Evolutionary conservation across 1,140 invertebrate genomes (phyloP), one percentile per base, ranked within the genome.

Genomic region (Glomeris maerens): DNA sequence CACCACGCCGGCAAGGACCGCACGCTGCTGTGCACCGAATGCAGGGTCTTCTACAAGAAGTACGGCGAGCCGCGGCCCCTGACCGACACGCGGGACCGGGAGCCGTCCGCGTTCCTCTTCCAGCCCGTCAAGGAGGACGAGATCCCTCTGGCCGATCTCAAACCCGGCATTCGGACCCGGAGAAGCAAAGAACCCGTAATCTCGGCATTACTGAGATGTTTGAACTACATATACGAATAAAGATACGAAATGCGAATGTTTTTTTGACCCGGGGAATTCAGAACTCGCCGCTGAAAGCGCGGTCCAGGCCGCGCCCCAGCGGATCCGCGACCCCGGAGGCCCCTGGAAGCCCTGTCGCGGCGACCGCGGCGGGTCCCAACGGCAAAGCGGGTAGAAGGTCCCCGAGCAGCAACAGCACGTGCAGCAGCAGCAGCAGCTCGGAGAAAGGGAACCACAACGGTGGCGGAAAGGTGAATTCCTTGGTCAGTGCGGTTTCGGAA

Each of bases 41-140:
- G 87, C 69, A 74, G 84, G 28, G 66, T 81, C 22, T 80, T 83
- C 65, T 79, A 78, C 60, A 87, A 89, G 65, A 87, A 86, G 62
- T 83, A 84, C 58, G 85, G 84, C 51, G 83, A 88, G 61, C 62
- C 84, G 52, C 79, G 81, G 17, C 74, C 76, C 42, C 64, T 72
- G 42, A 52, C 58, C 38, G 64, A 72, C 53, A 58, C 64, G n/a
- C 54, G 56, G 27, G n/a, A n/a, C n/a, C 42, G 53, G 26, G 60
- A 64, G 49, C 56, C 62, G 28, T 62, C 68, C 50, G 72, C 77
- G 1, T 83, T 81, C 65, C 65, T 83, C 23, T 83, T 84, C 69
- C 73, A 80, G 60, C 80, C 80, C 55, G 78, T 81, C 60, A 62
- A 68, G 56, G 66, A 72, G 53, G 76, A 78, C 47, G 73, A 74